Evolutionary conservation across 2,113 vertebrate species (phyloP), one percentile per base, ranked within the genome.

Genomic region (Trogon melanurus): DNA sequence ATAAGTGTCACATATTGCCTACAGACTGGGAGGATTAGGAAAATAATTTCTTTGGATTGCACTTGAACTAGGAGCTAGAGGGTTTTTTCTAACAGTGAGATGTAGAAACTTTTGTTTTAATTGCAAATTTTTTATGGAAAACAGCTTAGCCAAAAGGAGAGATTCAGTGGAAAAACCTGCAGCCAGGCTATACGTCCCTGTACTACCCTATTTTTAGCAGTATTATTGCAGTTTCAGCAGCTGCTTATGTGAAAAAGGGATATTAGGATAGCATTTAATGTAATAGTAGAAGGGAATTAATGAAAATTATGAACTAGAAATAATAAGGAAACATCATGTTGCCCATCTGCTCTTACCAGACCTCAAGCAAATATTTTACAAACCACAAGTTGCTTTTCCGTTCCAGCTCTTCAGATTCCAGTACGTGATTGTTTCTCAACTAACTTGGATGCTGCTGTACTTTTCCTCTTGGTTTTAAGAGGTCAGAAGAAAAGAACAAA

Each of bases 401-500:
- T 65, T 92, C 45, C 25, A 94, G 58, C 73, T 62, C 29, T 88
- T 81, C 41, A 70, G 12, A 90, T 95, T 94, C 64, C 57, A 54
- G 14, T 44, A 38, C 44, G 32, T 75, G 89, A 51, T 62, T 85
- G 50, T 79, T 91, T 83, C 85, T 85, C 36, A 70, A 79, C 47
- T 41, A 85, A 1, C 54, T 85, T 79, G 51, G 29, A 44, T 78
- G 44, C n/a, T 58, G 22, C 44, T 79, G 44, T 78, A 73, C 47
- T 93, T 97, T 85, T 89, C 23, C 32, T 78, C 67, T 79, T 65
- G 25, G 11, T 84, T 87, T 92, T 70, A 71, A 89, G 79, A 90
- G 51, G 27, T 76, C 61, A 58, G 22, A 79, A 90, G 56, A 86
- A 36, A 67, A 64, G 58, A 79, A 18, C 10, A 54, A 75, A 53